These are phyloP conservation scores for Synaphobranchus kaupii DNA, from an alignment of 2,797 vertebrate species.

Conservation along the genomic window DNA sequence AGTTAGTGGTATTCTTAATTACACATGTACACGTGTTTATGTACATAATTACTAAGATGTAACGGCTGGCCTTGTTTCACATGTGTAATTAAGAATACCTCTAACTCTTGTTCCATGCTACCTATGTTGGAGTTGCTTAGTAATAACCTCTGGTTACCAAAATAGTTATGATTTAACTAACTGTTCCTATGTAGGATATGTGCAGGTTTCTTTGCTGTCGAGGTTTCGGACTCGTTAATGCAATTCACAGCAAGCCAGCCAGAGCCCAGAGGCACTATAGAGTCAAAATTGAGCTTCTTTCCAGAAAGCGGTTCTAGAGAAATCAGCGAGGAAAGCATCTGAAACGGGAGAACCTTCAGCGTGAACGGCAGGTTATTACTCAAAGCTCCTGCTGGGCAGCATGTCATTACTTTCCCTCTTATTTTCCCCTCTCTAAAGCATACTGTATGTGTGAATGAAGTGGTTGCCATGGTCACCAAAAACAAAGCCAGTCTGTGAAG, in stretches of 20 bases:
- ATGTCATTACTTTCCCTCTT: too few species aligned
- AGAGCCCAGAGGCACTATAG: background rate
- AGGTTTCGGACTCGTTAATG: background rate
- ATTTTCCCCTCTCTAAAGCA: background rate
- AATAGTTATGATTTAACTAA: too few species aligned
- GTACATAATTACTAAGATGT: too few species aligned
- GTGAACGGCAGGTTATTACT: too few species aligned
- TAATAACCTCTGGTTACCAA: too few species aligned
- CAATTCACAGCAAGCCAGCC: background rate
- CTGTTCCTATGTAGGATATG: background rate
- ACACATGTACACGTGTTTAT: too few species aligned
- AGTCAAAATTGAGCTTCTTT: background rate
- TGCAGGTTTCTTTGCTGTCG: background rate
- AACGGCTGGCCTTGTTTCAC: too few species aligned
- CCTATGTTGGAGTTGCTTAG: too few species aligned
- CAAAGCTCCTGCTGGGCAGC: too few species aligned
- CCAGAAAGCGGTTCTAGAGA: background rate
- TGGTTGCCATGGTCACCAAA: constrained; percentile 2
- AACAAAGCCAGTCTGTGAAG: background rate
- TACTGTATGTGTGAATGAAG: background rate
- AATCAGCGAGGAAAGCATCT: background rate
- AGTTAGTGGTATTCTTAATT: too few species aligned
- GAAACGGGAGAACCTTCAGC: background rate
- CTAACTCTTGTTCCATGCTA: too few species aligned
- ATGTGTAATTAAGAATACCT: too few species aligned